Evolutionary conservation across 2,888 invertebrate species (phyloP).

Genomic region (Eupithecia insigniata): DNA sequence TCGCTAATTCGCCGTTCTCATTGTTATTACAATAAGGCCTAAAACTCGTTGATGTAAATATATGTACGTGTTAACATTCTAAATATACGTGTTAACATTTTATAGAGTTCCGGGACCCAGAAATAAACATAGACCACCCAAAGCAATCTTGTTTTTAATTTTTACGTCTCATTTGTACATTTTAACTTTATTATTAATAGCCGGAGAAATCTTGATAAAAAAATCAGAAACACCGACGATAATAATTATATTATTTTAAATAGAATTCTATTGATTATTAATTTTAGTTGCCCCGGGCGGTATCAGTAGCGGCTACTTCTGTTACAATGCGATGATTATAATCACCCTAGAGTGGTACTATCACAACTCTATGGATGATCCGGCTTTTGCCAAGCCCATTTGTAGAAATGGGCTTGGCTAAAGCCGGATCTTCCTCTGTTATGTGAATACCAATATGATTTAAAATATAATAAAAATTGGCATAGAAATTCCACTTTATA

Average conservation of each 20-base stretch:
- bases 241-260: slow-evolving; percentile 46
- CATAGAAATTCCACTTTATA: not conserved
- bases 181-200: slow-evolving; percentile 22
- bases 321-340: slow-evolving; percentile 58
- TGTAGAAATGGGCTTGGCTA: not conserved
- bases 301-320: slow-evolving; percentile 66
- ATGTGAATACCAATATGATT: not conserved
- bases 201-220: slow-evolving; percentile 26
- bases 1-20: too few species aligned
- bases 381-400: not conserved
- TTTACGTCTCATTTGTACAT: slow-evolving; percentile 29
- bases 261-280: slow-evolving; percentile 42
- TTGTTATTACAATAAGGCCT: too few species aligned
- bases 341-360: slow-evolving; percentile 47
- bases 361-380: not conserved
- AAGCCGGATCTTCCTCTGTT: not conserved
- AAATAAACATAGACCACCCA: slow-evolving; percentile 23
- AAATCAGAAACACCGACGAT: slow-evolving; percentile 50
- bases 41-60: too few species aligned
- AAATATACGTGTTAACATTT: not conserved
- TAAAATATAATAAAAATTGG: not conserved
- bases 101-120: slow-evolving; percentile 7
- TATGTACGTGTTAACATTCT: not conserved
- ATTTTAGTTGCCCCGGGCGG: slow-evolving; percentile 60
- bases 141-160: slow-evolving; percentile 28